Evolutionary conservation across 2,888 invertebrate genomes (phyloP).

Genomic region (Agonopterix alstromeriana): DNA sequence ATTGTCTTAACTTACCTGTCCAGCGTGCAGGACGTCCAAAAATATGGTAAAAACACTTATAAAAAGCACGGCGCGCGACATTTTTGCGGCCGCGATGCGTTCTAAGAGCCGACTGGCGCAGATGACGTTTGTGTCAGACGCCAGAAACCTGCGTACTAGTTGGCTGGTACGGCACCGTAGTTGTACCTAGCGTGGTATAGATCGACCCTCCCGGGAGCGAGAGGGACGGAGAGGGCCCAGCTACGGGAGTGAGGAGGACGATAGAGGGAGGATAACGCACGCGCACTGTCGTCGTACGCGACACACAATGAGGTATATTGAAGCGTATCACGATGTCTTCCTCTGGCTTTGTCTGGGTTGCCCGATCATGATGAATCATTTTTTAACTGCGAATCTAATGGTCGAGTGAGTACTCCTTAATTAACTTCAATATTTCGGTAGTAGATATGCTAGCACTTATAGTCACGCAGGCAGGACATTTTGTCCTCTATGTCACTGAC

Average conservation of each 20-base stretch:
- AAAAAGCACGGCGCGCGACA: slow-evolving; percentile 79
- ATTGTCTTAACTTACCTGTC: slow-evolving; percentile 64
- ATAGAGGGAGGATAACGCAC: slow-evolving; percentile 57
- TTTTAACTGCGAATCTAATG: slow-evolving; percentile 26
- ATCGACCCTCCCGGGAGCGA: slow-evolving; percentile 69
- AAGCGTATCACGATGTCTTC: slow-evolving; percentile 63
- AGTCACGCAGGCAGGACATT: no score
- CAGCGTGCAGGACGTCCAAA: slow-evolving; percentile 75
- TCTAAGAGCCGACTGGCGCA: slow-evolving; percentile 41
- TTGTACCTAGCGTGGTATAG: slow-evolving; percentile 72
- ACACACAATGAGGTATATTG: slow-evolving; percentile 58
- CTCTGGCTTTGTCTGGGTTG: slow-evolving; percentile 70
- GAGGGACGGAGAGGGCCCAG: slow-evolving; percentile 25
- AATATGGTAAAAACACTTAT: slow-evolving; percentile 77
- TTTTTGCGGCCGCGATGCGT: slow-evolving; percentile 72
- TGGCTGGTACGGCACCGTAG: slow-evolving; percentile 59
- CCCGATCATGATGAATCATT: slow-evolving; percentile 68
- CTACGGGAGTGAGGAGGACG: slow-evolving; percentile 28
- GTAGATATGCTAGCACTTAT: no score
- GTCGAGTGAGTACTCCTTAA: not conserved
- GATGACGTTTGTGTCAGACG: slow-evolving; percentile 57
- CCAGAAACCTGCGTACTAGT: slow-evolving; percentile 72
- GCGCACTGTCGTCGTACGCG: slow-evolving; percentile 61
- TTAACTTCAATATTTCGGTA: no score
- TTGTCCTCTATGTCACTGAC: no score